Percentiles rank a stretch among this genome's conserved stretches.
Conservation (phyloP, 2,888 invertebrate species). For the Periphyllus acericola region DNA sequence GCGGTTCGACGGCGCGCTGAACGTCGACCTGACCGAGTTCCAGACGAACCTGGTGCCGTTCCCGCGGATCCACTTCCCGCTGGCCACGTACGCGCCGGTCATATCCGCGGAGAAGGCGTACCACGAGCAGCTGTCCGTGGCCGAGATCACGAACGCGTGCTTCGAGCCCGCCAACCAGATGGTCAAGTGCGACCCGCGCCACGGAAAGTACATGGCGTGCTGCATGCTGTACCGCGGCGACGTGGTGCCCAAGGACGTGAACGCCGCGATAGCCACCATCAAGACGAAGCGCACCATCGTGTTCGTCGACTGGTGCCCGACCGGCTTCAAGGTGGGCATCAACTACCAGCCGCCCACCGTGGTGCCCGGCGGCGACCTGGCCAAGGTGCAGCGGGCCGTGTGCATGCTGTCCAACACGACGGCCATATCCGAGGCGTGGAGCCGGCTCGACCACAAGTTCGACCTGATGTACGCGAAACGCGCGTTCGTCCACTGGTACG, state of each 20-base stretch:
- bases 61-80: conserved; percentile 74
- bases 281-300: conserved; percentile 73
- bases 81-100: conserved; percentile 72
- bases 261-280: conserved; percentile 72
- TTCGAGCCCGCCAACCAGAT: conserved; percentile 73
- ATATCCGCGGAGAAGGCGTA: conserved; percentile 71
- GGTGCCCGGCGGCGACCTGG: conserved; percentile 93
- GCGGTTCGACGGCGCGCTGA: conserved; percentile 73
- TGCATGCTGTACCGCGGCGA: conserved; percentile 72
- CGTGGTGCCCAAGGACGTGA: conserved; percentile 75
- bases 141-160: conserved; percentile 74
- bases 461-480: conserved; percentile 77
- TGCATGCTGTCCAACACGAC: conserved; percentile 99
- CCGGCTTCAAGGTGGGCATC: conserved; percentile 67
- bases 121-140: conserved; percentile 71
- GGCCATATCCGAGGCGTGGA: conserved; percentile 79
- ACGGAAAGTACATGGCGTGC: conserved; percentile 70
- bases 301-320: conserved; percentile 69
- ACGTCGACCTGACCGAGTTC: conserved; percentile 74
- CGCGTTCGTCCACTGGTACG: conserved; percentile 81
- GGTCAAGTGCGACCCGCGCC: conserved; percentile 69
- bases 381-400: conserved; percentile 94
- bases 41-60: conserved; percentile 74
- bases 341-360: conserved; percentile 77
- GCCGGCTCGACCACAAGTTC: conserved; percentile 75